Conservation (phyloP, 2,888 invertebrate genomes). For the Labia minor region DNA sequence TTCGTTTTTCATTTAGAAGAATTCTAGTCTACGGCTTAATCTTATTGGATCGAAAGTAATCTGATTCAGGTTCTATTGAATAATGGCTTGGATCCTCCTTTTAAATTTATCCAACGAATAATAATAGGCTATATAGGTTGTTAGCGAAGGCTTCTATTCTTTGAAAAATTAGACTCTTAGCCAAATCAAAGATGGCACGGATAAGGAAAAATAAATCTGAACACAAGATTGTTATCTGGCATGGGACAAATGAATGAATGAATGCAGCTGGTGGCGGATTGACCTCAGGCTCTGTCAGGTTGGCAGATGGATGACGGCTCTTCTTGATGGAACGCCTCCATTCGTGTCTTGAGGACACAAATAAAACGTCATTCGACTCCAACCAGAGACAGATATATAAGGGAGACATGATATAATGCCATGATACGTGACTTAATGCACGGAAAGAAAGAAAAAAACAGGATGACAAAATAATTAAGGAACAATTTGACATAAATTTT, state of each 20-base stretch:
- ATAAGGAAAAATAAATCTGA: neutral
- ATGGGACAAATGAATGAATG: constrained; percentile 13
- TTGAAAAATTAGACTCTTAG: neutral
- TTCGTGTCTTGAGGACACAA: constrained; percentile 13
- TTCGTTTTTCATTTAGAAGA: too few relatives aligned
- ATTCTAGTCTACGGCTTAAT: too few relatives aligned
- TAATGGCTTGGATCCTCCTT: too few relatives aligned
- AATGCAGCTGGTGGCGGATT: constrained; percentile 8
- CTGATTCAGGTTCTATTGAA: too few relatives aligned
- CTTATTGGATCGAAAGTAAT: too few relatives aligned
- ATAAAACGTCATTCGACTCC: neutral
- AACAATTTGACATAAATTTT: neutral
- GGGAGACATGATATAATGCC: neutral
- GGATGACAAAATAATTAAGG: constrained; percentile 2
- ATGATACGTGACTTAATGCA: neutral
- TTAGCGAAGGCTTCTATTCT: too few relatives aligned
- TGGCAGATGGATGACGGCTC: constrained; percentile 2
- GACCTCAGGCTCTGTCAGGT: constrained; percentile 5
- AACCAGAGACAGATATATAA: neutral
- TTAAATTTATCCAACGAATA: too few relatives aligned
- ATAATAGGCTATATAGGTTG: too few relatives aligned
- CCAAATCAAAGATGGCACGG: constrained; percentile 4
- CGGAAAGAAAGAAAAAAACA: neutral
- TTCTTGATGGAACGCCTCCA: constrained; percentile 7
- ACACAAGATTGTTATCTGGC: neutral